phyloP scores from a whole-genome alignment of 2,888 invertebrate species.

The Bellardia bayeri region DNA sequence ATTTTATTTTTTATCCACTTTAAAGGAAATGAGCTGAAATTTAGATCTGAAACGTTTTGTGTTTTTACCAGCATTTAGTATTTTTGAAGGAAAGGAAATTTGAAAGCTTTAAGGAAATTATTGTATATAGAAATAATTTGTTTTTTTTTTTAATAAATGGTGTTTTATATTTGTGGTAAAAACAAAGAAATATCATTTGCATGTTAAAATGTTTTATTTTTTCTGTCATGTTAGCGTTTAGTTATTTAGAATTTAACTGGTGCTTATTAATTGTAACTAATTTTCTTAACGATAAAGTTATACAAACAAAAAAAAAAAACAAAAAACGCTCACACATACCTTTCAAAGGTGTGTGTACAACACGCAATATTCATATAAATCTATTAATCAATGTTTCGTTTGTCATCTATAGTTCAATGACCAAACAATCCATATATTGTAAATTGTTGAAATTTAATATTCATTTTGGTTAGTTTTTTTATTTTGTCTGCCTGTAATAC shows the following conservation, averaged over 20 bases:
- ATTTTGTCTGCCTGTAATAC: not conserved
- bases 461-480: not conserved
- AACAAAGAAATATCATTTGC: not conserved
- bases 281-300: not conserved
- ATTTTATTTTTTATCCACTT: not conserved
- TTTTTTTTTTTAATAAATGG: not conserved
- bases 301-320: no score
- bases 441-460: constrained; percentile 8
- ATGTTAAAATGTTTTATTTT: not conserved
- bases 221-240: not conserved
- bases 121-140: not conserved
- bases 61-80: not conserved
- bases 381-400: not conserved
- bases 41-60: not conserved
- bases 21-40: constrained; percentile 18
- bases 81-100: constrained; percentile 15
- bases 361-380: not conserved
- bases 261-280: constrained; percentile 6
- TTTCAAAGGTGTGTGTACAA: not conserved
- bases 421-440: not conserved
- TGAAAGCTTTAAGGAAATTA: constrained; percentile 23
- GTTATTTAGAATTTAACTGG: not conserved
- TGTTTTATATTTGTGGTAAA: not conserved
- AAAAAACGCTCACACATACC: not conserved
- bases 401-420: constrained; percentile 5